Conservation (phyloP, 2,113 vertebrate species). For the Barnardius zonarius region DNA sequence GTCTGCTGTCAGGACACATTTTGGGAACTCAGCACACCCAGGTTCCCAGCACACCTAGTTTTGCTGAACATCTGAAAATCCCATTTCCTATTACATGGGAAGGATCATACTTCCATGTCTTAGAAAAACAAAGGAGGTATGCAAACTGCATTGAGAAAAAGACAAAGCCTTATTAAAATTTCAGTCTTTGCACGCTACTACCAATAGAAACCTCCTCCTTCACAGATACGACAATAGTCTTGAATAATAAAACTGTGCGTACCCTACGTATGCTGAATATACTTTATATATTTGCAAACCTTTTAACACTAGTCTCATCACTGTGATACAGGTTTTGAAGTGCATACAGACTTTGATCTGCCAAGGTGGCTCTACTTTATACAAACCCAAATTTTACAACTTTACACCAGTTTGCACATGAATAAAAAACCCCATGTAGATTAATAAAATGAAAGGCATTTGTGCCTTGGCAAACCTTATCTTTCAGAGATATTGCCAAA, state of each 20-base stretch:
- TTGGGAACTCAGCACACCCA: background rate
- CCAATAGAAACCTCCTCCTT: background rate
- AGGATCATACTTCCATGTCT: background rate
- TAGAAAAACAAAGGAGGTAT: background rate
- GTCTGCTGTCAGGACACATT: accelerated
- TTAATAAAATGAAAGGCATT: background rate
- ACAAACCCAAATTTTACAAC: background rate
- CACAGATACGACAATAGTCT: background rate
- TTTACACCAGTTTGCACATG: background rate
- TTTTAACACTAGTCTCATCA: background rate
- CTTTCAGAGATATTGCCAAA: background rate
- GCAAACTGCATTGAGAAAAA: background rate
- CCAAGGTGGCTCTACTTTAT: background rate
- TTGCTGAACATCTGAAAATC: background rate
- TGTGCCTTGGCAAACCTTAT: background rate
- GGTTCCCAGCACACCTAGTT: background rate
- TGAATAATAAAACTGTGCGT: background rate
- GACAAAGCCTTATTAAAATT: background rate
- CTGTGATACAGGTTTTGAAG: background rate
- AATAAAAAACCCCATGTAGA: background rate
- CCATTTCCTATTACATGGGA: background rate
- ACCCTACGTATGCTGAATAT: background rate
- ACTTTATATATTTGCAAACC: background rate
- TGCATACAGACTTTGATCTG: background rate
- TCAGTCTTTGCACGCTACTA: background rate